phyloP scores from a whole-genome alignment of 2,113 vertebrate genomes.

The Holacanthus passer region DNA sequence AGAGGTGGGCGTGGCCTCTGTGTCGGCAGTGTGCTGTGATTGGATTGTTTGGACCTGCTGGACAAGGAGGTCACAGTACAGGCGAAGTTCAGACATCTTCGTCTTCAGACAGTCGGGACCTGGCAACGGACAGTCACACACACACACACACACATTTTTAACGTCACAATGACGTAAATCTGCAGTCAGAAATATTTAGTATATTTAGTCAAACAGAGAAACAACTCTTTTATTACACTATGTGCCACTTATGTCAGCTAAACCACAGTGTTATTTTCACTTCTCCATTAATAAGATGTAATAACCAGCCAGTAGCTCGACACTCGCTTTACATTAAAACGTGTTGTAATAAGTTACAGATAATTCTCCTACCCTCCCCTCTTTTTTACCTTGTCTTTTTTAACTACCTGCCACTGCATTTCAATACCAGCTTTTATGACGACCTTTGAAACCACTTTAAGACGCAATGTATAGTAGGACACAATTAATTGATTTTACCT shows the following conservation, averaged over 20 bases:
- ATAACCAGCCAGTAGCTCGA: background rate
- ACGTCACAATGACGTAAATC: background rate
- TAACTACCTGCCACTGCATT: too few species aligned
- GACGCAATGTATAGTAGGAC: background rate
- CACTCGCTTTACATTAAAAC: too few species aligned
- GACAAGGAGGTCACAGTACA: slow-evolving; percentile 94
- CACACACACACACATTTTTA: background rate
- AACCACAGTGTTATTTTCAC: background rate
- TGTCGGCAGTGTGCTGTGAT: slow-evolving; percentile 83
- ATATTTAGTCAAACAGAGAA: background rate
- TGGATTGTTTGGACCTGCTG: slow-evolving; percentile 80
- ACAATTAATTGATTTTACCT: background rate
- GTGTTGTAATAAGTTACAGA: too few species aligned
- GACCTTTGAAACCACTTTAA: background rate
- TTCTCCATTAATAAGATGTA: background rate
- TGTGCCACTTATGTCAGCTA: background rate
- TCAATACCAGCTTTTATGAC: background rate
- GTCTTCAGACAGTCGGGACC: slow-evolving; percentile 92
- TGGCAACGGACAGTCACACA: slow-evolving; percentile 4
- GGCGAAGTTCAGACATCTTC: slow-evolving; percentile 98
- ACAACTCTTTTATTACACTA: background rate
- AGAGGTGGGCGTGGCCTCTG: slow-evolving; percentile 51
- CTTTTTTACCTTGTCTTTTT: too few species aligned
- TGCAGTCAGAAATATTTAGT: background rate
- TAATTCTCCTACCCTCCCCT: too few species aligned